Percentiles rank a stretch among this genome's conserved stretches.
Evolutionary conservation across 2,888 invertebrate genomes (phyloP).

Genomic region (Cephus rjabovi): DNA sequence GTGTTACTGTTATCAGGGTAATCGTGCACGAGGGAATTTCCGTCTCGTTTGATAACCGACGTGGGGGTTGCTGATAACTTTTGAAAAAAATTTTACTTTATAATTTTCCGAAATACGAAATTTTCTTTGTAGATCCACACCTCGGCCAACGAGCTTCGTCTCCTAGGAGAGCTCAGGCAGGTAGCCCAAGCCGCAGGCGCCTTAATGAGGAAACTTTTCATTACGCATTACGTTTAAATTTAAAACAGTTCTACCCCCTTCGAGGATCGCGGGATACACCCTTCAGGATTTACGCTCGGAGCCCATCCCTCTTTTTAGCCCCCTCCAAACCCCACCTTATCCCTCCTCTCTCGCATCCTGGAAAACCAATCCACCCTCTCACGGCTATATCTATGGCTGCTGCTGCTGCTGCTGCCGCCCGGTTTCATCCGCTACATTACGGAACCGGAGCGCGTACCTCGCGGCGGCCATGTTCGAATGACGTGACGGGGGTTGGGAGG

Average conservation of each 20-base stretch:
- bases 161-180: neutral
- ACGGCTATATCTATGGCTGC: neutral
- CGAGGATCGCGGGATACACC: neutral
- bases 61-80: neutral
- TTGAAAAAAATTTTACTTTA: neutral
- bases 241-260: constrained; percentile 28
- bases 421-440: constrained; percentile 10
- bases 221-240: constrained; percentile 43
- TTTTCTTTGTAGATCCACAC: neutral
- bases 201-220: constrained; percentile 52
- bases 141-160: neutral
- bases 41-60: neutral
- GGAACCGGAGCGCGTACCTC: constrained; percentile 14
- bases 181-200: neutral
- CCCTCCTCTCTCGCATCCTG: neutral
- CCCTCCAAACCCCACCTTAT: constrained; percentile 29
- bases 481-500: constrained; percentile 19
- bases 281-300: constrained; percentile 1
- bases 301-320: constrained; percentile 16
- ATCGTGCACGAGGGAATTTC: neutral
- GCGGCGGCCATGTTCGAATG: constrained; percentile 33
- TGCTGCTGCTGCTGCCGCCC: neutral
- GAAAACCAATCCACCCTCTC: neutral
- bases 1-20: neutral
- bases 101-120: neutral